Conservation (phyloP, 2,888 invertebrate genomes). For the Rhingia rostrata region DNA sequence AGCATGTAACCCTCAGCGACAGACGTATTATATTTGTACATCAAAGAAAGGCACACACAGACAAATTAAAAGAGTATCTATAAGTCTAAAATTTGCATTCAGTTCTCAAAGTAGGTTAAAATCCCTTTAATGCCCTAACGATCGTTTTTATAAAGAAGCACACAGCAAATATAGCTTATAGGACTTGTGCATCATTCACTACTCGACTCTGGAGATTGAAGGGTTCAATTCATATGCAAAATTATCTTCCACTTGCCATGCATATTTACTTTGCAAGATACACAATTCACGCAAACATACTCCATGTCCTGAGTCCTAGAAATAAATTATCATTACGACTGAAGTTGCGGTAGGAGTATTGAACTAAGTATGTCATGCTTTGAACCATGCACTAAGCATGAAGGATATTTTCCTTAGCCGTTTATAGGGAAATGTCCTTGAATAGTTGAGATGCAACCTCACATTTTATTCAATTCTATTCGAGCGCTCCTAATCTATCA, state of each 20-base stretch:
- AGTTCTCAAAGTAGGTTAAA: background rate
- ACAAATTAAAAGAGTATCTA: background rate
- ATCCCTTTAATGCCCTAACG: background rate
- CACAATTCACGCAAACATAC: background rate
- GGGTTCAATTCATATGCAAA: background rate
- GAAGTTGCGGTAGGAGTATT: background rate
- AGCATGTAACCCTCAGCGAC: no score
- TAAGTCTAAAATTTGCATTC: background rate
- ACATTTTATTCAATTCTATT: constrained; percentile 25
- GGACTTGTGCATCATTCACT: background rate
- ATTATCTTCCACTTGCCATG: background rate
- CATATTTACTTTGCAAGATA: background rate
- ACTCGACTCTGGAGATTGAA: background rate
- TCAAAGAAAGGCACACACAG: background rate
- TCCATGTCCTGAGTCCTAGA: background rate
- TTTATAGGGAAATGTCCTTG: background rate
- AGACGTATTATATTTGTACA: background rate
- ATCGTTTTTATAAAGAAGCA: background rate
- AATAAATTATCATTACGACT: background rate
- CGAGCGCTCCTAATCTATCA: constrained; percentile 21
- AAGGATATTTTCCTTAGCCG: background rate
- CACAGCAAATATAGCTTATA: background rate
- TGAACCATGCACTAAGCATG: background rate
- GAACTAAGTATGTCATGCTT: background rate
- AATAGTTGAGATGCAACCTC: constrained; percentile 17